These are phyloP conservation scores for Mionectes macconnelli DNA, from an alignment of 2,113 vertebrate genomes.

Conservation along the genomic window DNA sequence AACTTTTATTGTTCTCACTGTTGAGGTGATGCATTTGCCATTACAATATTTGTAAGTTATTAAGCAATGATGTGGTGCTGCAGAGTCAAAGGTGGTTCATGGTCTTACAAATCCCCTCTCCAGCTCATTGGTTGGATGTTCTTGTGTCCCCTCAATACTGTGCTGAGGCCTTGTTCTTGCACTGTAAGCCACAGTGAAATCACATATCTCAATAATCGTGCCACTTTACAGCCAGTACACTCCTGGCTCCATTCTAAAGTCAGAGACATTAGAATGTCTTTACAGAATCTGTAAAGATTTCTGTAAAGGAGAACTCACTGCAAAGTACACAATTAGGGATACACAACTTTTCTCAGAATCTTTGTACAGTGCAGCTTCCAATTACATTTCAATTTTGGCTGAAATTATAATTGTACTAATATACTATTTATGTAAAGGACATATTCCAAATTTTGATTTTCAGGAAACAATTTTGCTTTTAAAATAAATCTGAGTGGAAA, in stretches of 20 bases:
- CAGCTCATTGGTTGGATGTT: not conserved
- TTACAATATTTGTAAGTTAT: not conserved
- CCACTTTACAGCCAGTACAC: not conserved
- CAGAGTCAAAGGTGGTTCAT: not conserved
- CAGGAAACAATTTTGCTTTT: not conserved
- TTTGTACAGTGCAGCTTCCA: not conserved
- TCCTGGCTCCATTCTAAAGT: not conserved
- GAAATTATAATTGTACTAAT: not conserved
- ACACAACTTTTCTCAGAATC: not conserved
- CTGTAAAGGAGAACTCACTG: not conserved
- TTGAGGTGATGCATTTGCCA: not conserved
- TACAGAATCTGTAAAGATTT: too few species aligned
- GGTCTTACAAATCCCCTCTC: not conserved
- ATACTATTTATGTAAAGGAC: not conserved
- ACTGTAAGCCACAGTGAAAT: not conserved
- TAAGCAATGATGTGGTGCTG: accelerated
- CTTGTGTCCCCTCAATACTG: not conserved
- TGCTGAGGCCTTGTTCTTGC: not conserved
- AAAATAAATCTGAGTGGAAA: not conserved
- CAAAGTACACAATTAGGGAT: not conserved
- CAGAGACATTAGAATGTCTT: too few species aligned
- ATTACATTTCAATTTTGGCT: not conserved
- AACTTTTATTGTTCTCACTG: not conserved
- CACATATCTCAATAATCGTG: not conserved
- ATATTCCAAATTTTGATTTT: not conserved